Conservation (phyloP, 2,888 invertebrate species). For the Sepiola atlantica region DNA sequence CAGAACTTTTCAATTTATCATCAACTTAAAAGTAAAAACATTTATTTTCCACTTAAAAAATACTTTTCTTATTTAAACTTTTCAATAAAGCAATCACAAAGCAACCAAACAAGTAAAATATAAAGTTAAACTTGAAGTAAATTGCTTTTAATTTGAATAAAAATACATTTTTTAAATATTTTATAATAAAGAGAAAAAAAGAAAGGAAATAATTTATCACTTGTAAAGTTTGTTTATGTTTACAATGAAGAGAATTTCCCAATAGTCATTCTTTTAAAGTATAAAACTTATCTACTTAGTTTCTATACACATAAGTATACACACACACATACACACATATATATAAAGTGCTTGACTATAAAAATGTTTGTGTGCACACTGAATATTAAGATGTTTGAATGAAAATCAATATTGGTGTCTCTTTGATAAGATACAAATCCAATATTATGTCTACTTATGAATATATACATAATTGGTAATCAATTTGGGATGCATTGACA, state of each 20-base stretch:
- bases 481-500: not conserved
- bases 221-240: not conserved
- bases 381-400: constrained; percentile 8
- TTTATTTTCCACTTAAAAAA: not conserved
- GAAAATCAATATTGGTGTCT: constrained; percentile 32
- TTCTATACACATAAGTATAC: not conserved
- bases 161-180: not conserved
- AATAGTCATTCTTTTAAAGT: not conserved
- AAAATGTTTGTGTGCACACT: not conserved
- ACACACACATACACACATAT: not conserved
- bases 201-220: not conserved
- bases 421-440: constrained; percentile 32
- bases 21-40: not conserved
- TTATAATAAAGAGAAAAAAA: not conserved
- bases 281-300: not conserved
- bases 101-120: not conserved
- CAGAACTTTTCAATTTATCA: constrained; percentile 1
- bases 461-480: not conserved
- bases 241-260: not conserved
- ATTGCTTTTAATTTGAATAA: not conserved
- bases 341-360: not conserved
- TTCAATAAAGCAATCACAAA: not conserved
- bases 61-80: not conserved
- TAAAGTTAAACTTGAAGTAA: not conserved
- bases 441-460: not conserved